Base-by-base conservation (phyloP, 2,797 vertebrate species). In the Sciurus vulgaris region DNA sequence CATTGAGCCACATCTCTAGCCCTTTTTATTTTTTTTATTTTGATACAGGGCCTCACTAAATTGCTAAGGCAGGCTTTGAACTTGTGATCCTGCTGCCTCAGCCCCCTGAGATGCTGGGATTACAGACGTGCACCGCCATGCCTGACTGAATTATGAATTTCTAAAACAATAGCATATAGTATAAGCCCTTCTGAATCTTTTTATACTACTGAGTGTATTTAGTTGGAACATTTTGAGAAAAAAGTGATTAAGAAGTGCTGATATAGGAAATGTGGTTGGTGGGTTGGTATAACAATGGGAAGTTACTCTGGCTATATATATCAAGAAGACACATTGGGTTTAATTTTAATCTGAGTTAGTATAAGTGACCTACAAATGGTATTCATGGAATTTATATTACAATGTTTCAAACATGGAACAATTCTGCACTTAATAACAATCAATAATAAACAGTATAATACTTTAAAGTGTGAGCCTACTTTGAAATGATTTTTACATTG, bases 341-440 rank as follows among this genome's bases (percentile, higher is more conserved):
- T 74, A 67, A 85, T 81, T 95, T 93, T 94, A 81, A 72, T 47
- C 22, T 72, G 61, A 73, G 47, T 74, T 91, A n/a, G 11, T 61
- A 26, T 67, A 54, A 41, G n/a, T 94, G 26, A 59, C 20, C n/a
- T 86, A 54, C 44, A 82, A 44, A 72, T 91, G 61, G 7, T 72
- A 72, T 86, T 93, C 20, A 54, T 85, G 89, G 35, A 92, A 69
- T 89, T 95, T 78, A 22, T 86, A 83, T 86, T 70, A 81, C 20
- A 88, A 65, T 92, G 44, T 93, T 74, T 85, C 70, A 74, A n/a
- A 86, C 63, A 65, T 35, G 24, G 44, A 49, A 44, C 79, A 96
- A 35, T 85, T 96, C 26, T 91, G 28, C 79, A 82, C 14, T 44
- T 77, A 92, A 77, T 22, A 59, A 78, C 18, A 94, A 2, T 70